Percentiles rank a stretch among this genome's conserved stretches.
These are phyloP conservation scores for Paramuricea clavata DNA, from an alignment of 92 coral and sea anemone species.

Conservation along the genomic window DNA sequence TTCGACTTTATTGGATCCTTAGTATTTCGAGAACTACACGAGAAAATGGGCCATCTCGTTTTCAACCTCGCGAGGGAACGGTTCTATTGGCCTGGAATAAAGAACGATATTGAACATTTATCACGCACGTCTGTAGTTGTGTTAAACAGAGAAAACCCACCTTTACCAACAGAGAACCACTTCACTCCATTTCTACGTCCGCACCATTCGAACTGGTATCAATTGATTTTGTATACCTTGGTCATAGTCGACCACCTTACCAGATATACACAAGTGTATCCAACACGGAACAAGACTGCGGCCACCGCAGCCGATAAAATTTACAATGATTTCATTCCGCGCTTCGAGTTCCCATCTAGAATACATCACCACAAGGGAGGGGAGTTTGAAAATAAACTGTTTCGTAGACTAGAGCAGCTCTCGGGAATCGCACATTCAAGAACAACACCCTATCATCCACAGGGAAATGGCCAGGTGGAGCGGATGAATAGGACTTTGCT, in stretches of 20 bases:
- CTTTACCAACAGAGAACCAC: slow-evolving; percentile 1
- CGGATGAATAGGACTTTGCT: neutral
- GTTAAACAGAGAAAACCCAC: slow-evolving; percentile 21
- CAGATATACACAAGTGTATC: neutral
- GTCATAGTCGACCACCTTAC: neutral
- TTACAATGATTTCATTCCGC: neutral
- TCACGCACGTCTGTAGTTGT: slow-evolving; percentile 29
- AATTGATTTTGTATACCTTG: neutral
- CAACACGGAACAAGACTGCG: slow-evolving; percentile 24
- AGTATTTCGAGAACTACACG: slow-evolving; percentile 25
- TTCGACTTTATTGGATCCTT: too few species aligned
- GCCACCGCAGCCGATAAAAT: neutral
- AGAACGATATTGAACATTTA: slow-evolving; percentile 32
- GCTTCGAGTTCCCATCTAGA: too few species aligned
- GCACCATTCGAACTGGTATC: neutral
- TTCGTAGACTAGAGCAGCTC: slow-evolving; percentile 3
- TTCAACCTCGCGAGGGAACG: slow-evolving; percentile 28
- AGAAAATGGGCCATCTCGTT: slow-evolving; percentile 25
- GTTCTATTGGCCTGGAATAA: slow-evolving; percentile 35
- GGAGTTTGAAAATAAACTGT: slow-evolving; percentile 3
- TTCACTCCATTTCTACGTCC: neutral
- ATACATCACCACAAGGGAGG: too few species aligned
- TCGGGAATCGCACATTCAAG: slow-evolving; percentile 17
- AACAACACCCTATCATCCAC: too few species aligned
- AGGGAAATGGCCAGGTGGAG: too few species aligned